Evolutionary conservation across 1,140 invertebrate species (phyloP), one percentile per base, ranked within the genome.

Genomic region (Proctacanthus coquilletti): DNA sequence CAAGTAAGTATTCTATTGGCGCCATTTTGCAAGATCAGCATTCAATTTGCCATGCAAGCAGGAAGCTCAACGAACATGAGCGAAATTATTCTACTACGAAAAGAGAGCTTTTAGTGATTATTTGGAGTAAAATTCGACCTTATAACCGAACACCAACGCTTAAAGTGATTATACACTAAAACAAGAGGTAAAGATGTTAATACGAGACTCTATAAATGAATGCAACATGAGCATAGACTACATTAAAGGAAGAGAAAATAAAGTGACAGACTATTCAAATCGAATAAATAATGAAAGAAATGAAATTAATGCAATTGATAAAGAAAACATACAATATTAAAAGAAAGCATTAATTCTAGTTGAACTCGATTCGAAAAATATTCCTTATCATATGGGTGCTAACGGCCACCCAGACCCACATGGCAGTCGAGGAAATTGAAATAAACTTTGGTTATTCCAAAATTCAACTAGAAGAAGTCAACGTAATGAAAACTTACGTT

Each of bases 241-340:
- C 30, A 41, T 43, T 29, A 43, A 43, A 41, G 42, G 44, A 15
- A 38, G 32, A 34, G 25, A 42, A 10, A 45, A 40, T 19, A 36
- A 15, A 20, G 35, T 42, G 11, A 37, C 25, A 34, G 20, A 40
- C 29, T 35, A 19, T 5, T 32, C 43, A 14, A 45, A 41, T 18
- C 42, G 43, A 20, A 33, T 15, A 15, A 33, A 33, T 11, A 15
- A 8, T 15, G 9, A 9, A 15, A 15, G 8, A 33, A 33, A 33
- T 14, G 31, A 33, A 15, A 33, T n/a, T n/a, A n/a, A n/a, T n/a
- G n/a, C n/a, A n/a, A n/a, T n/a, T n/a, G n/a, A n/a, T n/a, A n/a
- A n/a, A n/a, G n/a, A n/a, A n/a, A n/a, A n/a, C n/a, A n/a, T n/a
- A n/a, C n/a, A n/a, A n/a, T n/a, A n/a, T n/a, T n/a, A n/a, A n/a